Percentiles rank a stretch among this genome's conserved stretches.
Evolutionary conservation across 2,113 vertebrate genomes (phyloP).

Genomic region (Apistogramma diplotaenia): DNA sequence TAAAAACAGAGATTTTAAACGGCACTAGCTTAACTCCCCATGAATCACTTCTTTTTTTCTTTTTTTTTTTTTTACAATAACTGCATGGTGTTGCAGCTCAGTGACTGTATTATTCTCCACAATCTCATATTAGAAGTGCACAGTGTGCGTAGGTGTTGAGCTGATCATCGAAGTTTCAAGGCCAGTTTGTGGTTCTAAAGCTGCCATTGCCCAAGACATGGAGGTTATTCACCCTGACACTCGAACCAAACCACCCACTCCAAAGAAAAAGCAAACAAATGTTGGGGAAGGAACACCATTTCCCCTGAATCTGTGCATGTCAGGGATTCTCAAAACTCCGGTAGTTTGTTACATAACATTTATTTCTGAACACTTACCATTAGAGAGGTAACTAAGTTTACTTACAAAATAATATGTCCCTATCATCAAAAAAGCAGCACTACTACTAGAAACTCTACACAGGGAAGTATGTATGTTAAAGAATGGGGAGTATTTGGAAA

Average conservation of each 20-base stretch:
- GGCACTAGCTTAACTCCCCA: too few relatives aligned
- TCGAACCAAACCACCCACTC: conserved; percentile 52
- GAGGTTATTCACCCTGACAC: conserved; percentile 59
- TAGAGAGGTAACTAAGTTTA: not conserved
- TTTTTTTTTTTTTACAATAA: not conserved
- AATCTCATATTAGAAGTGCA: not conserved
- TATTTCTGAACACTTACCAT: not conserved
- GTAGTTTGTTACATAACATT: not conserved
- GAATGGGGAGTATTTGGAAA: not conserved
- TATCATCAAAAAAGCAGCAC: not conserved
- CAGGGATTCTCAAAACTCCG: not conserved
- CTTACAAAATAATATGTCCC: rapidly evolving
- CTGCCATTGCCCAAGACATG: conserved; percentile 56
- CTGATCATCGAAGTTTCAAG: conserved; percentile 57
- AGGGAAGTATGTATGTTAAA: not conserved
- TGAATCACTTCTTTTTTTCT: not conserved
- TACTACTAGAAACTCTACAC: not conserved
- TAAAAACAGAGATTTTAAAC: too few relatives aligned
- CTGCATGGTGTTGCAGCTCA: not conserved
- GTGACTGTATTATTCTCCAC: not conserved
- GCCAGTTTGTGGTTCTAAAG: conserved; percentile 53
- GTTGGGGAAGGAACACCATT: not conserved
- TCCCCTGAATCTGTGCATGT: not conserved
- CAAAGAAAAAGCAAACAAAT: conserved; percentile 31
- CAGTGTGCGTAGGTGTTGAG: conserved; percentile 25